These are phyloP conservation scores for Acanthosoma haemorrhoidale DNA, from an alignment of 2,888 invertebrate genomes.

Conservation along the genomic window DNA sequence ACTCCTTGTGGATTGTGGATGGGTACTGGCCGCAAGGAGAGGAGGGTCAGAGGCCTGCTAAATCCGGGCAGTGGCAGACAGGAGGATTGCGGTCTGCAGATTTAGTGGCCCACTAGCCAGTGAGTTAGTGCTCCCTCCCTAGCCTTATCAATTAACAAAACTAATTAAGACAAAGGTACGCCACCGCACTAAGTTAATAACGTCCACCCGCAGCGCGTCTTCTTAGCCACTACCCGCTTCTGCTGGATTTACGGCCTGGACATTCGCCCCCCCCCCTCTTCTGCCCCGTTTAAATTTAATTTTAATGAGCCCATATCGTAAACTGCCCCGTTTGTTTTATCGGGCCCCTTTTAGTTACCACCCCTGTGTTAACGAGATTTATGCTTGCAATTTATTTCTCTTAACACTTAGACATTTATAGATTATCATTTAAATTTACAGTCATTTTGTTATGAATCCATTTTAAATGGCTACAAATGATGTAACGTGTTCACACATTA, in stretches of 20 bases:
- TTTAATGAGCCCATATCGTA: neutral
- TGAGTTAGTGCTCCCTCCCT: neutral
- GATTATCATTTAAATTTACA: no score
- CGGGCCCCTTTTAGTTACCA: neutral
- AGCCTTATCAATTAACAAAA: constrained; percentile 22
- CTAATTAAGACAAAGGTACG: constrained; percentile 23
- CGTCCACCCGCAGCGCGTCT: no score
- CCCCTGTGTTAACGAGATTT: neutral
- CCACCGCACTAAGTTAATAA: constrained; percentile 13
- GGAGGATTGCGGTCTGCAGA: constrained; percentile 7
- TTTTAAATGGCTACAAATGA: no score
- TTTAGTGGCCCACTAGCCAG: neutral
- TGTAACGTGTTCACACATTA: no score
- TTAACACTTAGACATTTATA: no score
- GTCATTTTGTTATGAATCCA: no score
- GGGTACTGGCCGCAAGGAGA: neutral
- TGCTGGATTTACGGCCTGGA: neutral
- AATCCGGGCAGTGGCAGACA: neutral
- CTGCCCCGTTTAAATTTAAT: neutral
- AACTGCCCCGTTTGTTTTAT: constrained; percentile 8
- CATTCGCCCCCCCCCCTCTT: neutral
- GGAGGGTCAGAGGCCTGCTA: neutral
- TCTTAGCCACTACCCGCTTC: neutral
- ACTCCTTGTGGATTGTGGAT: no score
- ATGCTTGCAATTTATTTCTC: no score